Percentiles rank a stretch among this genome's conserved stretches.
These are phyloP conservation scores for Cephus cinctus DNA, from an alignment of 1,140 invertebrate genomes.

Conservation along the genomic window DNA sequence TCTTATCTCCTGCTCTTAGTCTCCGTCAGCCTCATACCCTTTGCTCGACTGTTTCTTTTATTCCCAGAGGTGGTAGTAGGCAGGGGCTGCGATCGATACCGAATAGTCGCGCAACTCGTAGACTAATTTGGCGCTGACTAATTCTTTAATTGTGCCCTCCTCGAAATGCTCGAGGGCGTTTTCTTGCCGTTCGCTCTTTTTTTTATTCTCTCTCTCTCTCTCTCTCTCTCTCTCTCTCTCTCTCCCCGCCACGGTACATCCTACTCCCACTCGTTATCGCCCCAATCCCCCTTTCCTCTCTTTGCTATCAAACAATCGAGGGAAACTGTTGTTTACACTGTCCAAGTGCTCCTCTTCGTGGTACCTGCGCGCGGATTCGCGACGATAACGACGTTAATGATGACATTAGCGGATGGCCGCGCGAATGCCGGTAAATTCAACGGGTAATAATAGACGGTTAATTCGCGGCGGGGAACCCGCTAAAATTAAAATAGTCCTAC, in stretches of 20 bases:
- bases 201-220: conserved; percentile 3
- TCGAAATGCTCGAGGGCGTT: too few relatives aligned
- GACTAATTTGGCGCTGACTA: too few relatives aligned
- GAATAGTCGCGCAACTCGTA: too few relatives aligned
- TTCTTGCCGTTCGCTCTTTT: conserved; percentile 8
- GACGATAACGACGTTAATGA: background rate
- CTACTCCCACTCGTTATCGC: background rate
- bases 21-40: conserved; percentile 19
- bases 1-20: conserved; percentile 11
- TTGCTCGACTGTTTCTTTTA: conserved; percentile 27
- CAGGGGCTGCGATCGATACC: too few relatives aligned
- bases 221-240: conserved; percentile 7
- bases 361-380: conserved; percentile 5
- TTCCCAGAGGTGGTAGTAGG: too few relatives aligned
- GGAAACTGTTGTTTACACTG: too few relatives aligned
- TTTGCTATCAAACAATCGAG: too few relatives aligned
- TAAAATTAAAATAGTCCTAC: too few relatives aligned
- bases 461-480: too few relatives aligned
- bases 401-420: background rate
- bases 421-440: too few relatives aligned
- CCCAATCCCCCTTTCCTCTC: background rate
- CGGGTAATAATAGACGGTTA: too few relatives aligned
- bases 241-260: conserved; percentile 2
- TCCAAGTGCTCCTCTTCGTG: background rate
- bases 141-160: too few relatives aligned